Evolutionary conservation across 2,113 vertebrate species (phyloP), one percentile per base, ranked within the genome.

Genomic region (Cavia aperea): DNA sequence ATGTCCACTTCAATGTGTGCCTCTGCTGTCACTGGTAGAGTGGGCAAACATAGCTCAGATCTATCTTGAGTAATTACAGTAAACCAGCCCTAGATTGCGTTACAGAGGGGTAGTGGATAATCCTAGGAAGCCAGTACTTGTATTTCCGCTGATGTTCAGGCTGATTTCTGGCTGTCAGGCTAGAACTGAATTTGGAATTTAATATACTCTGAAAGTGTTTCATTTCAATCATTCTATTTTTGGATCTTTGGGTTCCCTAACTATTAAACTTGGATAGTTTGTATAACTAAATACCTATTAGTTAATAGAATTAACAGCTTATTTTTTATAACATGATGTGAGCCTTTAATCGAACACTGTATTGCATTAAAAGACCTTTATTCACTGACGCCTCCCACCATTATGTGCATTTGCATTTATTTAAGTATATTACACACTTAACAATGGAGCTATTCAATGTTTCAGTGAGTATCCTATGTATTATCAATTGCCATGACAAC

Each of bases 401-500:
- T 72, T 87, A 91, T 62, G 86, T 24, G 31, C 49, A 70, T 60
- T 77, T 94, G 86, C 79, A 88, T 70, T 82, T 88, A 81, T 12
- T 90, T 86, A 88, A 86, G 29, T 73, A 24, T 29, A 88, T 78
- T 39, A 70, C 19, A n/a, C 26, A 81, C 56, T 95, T 92, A 58
- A 92, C 54, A 39, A 39, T 18, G 77, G 66, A 63, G 36, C 75
- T 66, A 63, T 58, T 75, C 93, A 16, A 24, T 70, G 86, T 93
- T 90, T 86, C 43, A 68, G n/a, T 85, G 46, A 29, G 43, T 39
- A 91, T 68, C 63, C 49, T 66, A 46, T 90, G n/a, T 60, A n/a
- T 75, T 89, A 91, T 63, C 65, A 70, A 86, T 92, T 88, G 9
- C 68, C 81, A 83, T 66, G 72, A 94, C 90, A 94, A 95, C 63